Evolutionary conservation across 2,888 invertebrate genomes (phyloP), one percentile per base, ranked within the genome.

Genomic region (Andricus quercusramuli): DNA sequence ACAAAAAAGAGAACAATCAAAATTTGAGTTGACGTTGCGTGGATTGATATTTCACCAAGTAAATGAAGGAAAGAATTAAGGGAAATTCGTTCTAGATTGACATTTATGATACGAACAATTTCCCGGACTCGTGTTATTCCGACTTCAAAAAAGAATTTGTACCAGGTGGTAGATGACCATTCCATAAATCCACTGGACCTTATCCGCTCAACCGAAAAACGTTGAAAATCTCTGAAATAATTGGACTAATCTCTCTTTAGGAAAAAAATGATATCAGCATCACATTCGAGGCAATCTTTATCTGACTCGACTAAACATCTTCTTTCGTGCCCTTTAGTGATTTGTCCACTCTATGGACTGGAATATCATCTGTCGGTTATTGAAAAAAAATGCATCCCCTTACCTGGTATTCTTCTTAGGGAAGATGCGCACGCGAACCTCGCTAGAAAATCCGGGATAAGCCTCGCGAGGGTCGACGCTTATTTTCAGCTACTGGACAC

Each of bases 381-480:
- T 37, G 51, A 22, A 47, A 70, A 74, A 74, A 74, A 74, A 74
- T 74, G 74, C 32, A 74, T 74, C 74, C 74, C 74, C 74, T 56
- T 74, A 74, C 51, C 51, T 32, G 25, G 32, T 74, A 74, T 67
- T 66, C 74, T 78, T 74, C 65, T 66, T 44, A 41, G 13, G 68
- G 32, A 80, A 70, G 70, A 77, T 78, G 85, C 85, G 83, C 83
- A 87, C 83, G 83, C 84, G 83, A 82, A 80, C 77, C 66, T 79
- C 77, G 78, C 68, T 80, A 85, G 82, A 83, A 86, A 88, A 86
- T 86, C 87, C 84, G 29, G 86, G 88, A 88, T 88, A 88, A 88
- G 86, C 87, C 82, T 77, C 76, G 74, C 65, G 70, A 41, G 68
- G 77, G 77, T 79, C 77, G 29, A 64, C 79, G 78, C 82, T 79